Evolutionary conservation across 2,797 vertebrate species (phyloP).

Genomic region (Scleropages formosus): DNA sequence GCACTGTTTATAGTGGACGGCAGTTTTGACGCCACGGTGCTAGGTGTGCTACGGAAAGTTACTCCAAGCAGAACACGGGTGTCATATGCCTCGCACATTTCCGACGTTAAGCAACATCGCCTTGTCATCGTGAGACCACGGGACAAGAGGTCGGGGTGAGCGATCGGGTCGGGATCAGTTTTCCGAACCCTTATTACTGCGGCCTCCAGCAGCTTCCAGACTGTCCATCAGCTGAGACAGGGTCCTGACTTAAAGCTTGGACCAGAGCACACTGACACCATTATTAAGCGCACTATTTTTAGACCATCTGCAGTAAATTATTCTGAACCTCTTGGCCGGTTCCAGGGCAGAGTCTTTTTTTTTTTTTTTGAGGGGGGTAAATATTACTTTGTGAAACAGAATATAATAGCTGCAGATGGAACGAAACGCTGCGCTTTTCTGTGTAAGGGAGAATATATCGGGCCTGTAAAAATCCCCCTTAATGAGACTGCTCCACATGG

Average conservation of each 20-base stretch:
- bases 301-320: slow-evolving; percentile 62
- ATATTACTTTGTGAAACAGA: slow-evolving; percentile 47
- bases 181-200: background rate
- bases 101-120: too few species aligned
- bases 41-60: too few species aligned
- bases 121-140: background rate
- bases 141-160: background rate
- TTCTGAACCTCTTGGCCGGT: slow-evolving; percentile 47
- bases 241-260: background rate
- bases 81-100: too few species aligned
- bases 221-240: background rate
- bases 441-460: slow-evolving; percentile 33
- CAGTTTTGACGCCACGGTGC: too few species aligned
- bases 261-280: slow-evolving; percentile 32
- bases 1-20: too few species aligned
- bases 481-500: background rate
- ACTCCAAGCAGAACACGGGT: too few species aligned
- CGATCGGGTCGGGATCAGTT: background rate
- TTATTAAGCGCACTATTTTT: slow-evolving; percentile 38
- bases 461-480: background rate
- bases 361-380: slow-evolving; percentile 46
- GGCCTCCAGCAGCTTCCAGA: background rate
- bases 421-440: slow-evolving; percentile 57
- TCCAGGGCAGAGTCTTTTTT: slow-evolving; percentile 23
- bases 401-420: slow-evolving; percentile 53